Evolutionary conservation across 35 echinoderm and acorn worm genomes (phyloP).

Genomic region (Anneissia japonica): DNA sequence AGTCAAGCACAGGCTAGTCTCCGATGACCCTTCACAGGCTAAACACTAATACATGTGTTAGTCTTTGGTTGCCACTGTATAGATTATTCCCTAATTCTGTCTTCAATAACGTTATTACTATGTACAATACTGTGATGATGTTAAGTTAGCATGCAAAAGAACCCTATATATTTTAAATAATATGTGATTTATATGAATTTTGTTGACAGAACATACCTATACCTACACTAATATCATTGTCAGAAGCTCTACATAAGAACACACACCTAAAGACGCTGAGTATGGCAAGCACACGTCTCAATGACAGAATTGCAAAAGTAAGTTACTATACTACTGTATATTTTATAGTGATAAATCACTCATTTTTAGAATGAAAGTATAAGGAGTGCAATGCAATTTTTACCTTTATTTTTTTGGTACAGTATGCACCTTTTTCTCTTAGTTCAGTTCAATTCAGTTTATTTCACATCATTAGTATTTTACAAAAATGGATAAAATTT

Average conservation of each 20-base stretch:
- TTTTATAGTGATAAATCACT: neutral
- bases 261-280: slow-evolving; percentile 60
- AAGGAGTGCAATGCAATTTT: no score
- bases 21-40: no score
- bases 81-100: no score
- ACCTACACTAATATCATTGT: slow-evolving; percentile 49
- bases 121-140: no score
- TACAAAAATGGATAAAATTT: neutral
- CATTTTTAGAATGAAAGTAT: neutral
- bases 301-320: slow-evolving; percentile 68
- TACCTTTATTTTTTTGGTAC: no score
- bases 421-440: neutral
- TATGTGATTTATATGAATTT: no score
- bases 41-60: no score
- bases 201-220: slow-evolving; percentile 46
- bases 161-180: no score
- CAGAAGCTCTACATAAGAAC: slow-evolving; percentile 48
- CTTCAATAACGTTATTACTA: no score
- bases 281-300: slow-evolving; percentile 87
- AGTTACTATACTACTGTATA: neutral
- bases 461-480: neutral
- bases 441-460: neutral
- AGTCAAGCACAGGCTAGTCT: no score
- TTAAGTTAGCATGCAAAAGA: no score
- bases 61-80: no score